Evolutionary conservation across 2,888 invertebrate genomes (phyloP).

Genomic region (Anthoptus insignis): DNA sequence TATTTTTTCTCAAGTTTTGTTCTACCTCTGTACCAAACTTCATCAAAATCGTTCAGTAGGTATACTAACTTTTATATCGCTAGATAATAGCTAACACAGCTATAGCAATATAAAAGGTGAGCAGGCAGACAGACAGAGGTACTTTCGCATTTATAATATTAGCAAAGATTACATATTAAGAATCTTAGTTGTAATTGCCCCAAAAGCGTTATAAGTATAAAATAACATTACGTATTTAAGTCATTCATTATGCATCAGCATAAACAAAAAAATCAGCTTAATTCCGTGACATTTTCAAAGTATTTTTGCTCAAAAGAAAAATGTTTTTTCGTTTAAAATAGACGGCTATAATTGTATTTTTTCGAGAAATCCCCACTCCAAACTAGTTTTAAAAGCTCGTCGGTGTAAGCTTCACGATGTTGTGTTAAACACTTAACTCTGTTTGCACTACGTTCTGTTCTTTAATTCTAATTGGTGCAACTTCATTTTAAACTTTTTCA

Average conservation of each 20-base stretch:
- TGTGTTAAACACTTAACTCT: conserved; percentile 37
- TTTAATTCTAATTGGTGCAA: conserved; percentile 36
- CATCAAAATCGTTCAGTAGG: too few relatives aligned
- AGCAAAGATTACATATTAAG: too few relatives aligned
- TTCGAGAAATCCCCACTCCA: conserved; percentile 24
- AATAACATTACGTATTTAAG: not conserved
- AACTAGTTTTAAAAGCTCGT: conserved; percentile 32
- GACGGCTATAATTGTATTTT: conserved; percentile 17
- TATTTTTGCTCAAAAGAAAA: conserved; percentile 6
- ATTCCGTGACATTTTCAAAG: not conserved
- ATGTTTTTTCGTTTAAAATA: conserved; percentile 12
- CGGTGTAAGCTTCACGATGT: conserved; percentile 29
- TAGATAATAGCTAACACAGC: too few relatives aligned
- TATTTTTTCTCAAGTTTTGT: too few relatives aligned
- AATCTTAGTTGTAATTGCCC: too few relatives aligned
- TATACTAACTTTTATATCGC: too few relatives aligned
- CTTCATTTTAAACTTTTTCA: conserved; percentile 31
- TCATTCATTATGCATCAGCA: not conserved
- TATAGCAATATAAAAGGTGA: too few relatives aligned
- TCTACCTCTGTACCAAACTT: too few relatives aligned
- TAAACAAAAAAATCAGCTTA: not conserved
- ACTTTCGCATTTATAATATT: too few relatives aligned
- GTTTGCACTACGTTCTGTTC: conserved; percentile 33
- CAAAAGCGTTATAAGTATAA: not conserved
- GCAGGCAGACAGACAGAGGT: too few relatives aligned